Conservation (phyloP, 53 echinoderm and acorn worm species). For the Paelopatides confundens region DNA sequence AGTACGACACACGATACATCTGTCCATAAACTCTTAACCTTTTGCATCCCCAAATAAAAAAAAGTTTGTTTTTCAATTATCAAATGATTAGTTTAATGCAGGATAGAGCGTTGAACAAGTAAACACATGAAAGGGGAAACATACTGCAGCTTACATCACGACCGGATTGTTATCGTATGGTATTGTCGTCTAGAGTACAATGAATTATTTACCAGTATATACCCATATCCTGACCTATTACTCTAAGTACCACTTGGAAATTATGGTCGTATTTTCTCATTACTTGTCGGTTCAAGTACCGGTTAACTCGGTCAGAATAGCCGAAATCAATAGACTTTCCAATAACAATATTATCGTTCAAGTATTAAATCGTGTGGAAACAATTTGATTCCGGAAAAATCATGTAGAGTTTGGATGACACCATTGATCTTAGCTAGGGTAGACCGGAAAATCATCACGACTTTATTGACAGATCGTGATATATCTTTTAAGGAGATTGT, state of each 20-base stretch:
- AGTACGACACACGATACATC: no score
- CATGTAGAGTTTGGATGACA: not conserved
- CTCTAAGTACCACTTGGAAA: not conserved
- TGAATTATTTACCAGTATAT: not conserved
- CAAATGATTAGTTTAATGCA: no score
- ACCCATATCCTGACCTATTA: not conserved
- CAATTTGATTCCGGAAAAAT: not conserved
- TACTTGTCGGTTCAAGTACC: not conserved
- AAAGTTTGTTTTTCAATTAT: no score
- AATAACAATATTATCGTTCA: not conserved
- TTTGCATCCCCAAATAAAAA: no score
- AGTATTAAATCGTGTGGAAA: not conserved
- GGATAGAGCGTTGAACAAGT: no score
- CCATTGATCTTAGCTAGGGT: no score
- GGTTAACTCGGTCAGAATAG: not conserved
- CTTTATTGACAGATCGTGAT: not conserved
- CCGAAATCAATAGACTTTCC: not conserved
- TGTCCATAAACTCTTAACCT: no score
- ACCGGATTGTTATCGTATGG: no score
- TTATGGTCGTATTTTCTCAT: not conserved
- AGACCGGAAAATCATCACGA: no score
- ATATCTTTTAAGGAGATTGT: not conserved
- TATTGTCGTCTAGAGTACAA: no score
- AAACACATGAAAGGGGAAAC: no score
- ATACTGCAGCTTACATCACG: no score